Evolutionary conservation across 2,797 vertebrate genomes (phyloP).

Genomic region (Smutsia gigantea): DNA sequence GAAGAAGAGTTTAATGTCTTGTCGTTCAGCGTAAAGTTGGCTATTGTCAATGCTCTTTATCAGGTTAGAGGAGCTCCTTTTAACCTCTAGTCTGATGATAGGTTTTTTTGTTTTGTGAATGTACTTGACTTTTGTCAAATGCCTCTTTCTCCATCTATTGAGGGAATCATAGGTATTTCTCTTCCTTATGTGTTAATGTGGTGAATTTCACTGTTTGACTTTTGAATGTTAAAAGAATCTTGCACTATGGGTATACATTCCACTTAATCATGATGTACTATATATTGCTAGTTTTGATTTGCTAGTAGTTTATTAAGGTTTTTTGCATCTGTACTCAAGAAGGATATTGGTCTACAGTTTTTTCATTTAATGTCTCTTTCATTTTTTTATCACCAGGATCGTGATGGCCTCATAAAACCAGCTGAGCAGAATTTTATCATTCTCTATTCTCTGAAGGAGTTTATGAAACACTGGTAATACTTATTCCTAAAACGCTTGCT

Average conservation of each 20-base stretch:
- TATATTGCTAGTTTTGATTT: neutral
- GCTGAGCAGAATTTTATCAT: neutral
- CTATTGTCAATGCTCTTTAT: neutral
- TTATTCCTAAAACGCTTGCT: neutral
- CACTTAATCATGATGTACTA: neutral
- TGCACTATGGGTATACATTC: neutral
- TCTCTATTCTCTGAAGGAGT: neutral
- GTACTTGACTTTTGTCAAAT: neutral
- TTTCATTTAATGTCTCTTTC: neutral
- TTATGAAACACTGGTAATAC: neutral
- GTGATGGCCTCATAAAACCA: neutral
- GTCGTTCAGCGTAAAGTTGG: neutral
- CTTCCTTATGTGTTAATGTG: neutral
- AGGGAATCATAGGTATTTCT: neutral
- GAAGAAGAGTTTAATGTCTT: neutral
- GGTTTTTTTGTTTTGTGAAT: neutral
- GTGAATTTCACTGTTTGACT: neutral
- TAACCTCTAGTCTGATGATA: neutral
- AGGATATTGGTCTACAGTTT: neutral
- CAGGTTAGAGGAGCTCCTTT: neutral
- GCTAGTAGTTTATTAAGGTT: neutral
- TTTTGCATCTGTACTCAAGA: neutral
- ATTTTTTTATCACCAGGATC: neutral
- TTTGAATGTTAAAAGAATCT: neutral
- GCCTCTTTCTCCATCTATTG: neutral